Evolutionary conservation across 2,113 vertebrate genomes (phyloP), one percentile per base, ranked within the genome.

Genomic region (Odocoileus hemionus): DNA sequence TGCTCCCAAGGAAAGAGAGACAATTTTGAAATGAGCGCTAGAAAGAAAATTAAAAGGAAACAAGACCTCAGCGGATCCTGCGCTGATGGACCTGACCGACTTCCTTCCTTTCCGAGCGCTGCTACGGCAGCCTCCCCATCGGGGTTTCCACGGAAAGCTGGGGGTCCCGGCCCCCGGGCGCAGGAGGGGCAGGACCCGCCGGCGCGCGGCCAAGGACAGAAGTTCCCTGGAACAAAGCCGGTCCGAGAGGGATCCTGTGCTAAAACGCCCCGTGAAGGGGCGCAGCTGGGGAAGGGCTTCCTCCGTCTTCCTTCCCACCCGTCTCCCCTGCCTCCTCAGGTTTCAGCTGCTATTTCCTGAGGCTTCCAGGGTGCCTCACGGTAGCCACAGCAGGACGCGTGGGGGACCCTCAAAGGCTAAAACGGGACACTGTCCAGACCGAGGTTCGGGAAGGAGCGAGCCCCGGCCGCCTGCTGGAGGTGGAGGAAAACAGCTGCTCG

Each of bases 31-130:
- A 93, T 8, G 50, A 36, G 61, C n/a, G 0, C 67, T 47, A 54
- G 92, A 54, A 83, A 76, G 91, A 90, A 47, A 92, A 76, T 16
- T 13, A 84, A 83, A 80, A 85, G 82, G 92, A 97, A 80, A 57
- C 10, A 43, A 90, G 86, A 28, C 17, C 76, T 92, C 28, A 2
- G 86, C 10, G 1, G 21, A 64, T 78, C 55, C 0, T 1, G 45
- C 28, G 14, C 79, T 78, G 33, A 17, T 5, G 50, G 83, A 11
- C 39, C n/a, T n/a, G 33, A 12, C 43, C 3, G 7, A 52, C 93
- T 95, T 96, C 93, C 93, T 97, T 58, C 84, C 87, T 87, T 23
- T 4, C 2, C 7, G 52, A 14, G 7, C n/a, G 50, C 74, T 19
- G 19, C 0, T 2, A 47, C 1, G 94, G 13, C 70, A 5, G 14